Conservation (phyloP, 2,113 vertebrate genomes). For the Clinocottus analis region DNA sequence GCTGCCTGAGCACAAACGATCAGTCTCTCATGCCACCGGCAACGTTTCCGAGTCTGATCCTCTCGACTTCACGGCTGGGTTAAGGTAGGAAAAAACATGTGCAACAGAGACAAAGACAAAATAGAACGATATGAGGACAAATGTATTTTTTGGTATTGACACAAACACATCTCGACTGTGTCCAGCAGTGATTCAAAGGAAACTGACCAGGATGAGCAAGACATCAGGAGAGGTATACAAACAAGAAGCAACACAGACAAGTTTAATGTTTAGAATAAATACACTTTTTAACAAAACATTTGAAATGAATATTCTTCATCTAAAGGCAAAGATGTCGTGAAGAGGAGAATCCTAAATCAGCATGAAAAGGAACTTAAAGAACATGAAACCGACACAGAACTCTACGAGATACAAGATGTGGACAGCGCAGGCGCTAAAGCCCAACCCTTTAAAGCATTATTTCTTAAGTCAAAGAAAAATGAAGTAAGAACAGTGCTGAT, state of each 20-base stretch:
- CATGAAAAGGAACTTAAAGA: background rate
- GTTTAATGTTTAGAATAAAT: background rate
- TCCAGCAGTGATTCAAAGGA: background rate
- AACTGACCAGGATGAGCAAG: background rate
- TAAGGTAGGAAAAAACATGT: background rate
- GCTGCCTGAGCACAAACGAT: background rate
- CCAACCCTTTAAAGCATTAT: background rate
- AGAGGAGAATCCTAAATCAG: background rate
- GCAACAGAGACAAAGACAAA: background rate
- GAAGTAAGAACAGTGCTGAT: conserved; percentile 15
- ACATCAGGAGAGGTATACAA: background rate
- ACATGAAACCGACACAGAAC: background rate
- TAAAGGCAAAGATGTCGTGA: background rate
- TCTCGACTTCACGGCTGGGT: accelerated
- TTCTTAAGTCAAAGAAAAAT: accelerated
- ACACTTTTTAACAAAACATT: background rate
- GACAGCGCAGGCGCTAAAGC: background rate
- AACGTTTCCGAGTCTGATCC: background rate
- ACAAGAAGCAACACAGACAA: background rate
- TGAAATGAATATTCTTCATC: background rate
- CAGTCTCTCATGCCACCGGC: background rate
- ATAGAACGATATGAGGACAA: background rate
- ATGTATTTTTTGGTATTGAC: background rate
- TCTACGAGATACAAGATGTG: background rate
- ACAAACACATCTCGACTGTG: background rate